These are phyloP conservation scores for Apolygus lucorum DNA, from an alignment of 1,140 invertebrate species.

Conservation along the genomic window DNA sequence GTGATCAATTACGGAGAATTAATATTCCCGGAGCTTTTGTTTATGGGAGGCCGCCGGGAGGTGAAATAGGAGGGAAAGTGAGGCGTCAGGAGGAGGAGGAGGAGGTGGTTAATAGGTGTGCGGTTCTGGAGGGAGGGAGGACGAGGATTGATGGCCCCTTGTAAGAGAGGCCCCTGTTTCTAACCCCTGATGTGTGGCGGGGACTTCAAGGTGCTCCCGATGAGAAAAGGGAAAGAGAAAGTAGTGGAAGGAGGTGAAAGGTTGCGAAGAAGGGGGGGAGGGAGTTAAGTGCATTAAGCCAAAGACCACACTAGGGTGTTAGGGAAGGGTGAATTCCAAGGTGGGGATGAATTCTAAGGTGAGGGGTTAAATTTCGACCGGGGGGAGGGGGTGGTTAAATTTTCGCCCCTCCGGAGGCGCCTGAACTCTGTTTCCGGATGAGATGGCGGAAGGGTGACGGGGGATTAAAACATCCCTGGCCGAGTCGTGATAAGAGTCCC, in stretches of 20 bases:
- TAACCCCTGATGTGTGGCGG: slow-evolving; percentile 5
- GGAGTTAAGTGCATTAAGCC: slow-evolving; percentile 7
- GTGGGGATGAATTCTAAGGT: too few species aligned
- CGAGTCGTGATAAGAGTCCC: slow-evolving; percentile 13
- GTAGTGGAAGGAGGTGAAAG: not conserved
- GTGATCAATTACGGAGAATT: too few species aligned
- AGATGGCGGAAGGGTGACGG: not conserved
- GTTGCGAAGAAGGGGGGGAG: not conserved
- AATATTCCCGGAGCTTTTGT: too few species aligned
- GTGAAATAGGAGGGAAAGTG: not conserved
- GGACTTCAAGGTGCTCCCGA: not conserved
- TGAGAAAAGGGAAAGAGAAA: not conserved
- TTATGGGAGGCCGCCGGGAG: too few species aligned
- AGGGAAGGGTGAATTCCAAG: too few species aligned
- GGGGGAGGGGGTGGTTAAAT: not conserved
- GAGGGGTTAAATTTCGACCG: too few species aligned
- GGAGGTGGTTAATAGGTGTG: not conserved
- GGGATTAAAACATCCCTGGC: slow-evolving; percentile 26
- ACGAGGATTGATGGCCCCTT: slow-evolving; percentile 13
- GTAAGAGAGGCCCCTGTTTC: slow-evolving; percentile 7
- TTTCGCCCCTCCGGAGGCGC: not conserved
- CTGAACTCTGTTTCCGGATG: not conserved
- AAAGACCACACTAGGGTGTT: not conserved
- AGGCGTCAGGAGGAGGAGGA: not conserved
- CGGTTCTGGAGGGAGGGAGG: not conserved